phyloP scores from a whole-genome alignment of 2,113 vertebrate species.

The Lophotis ruficrista region DNA sequence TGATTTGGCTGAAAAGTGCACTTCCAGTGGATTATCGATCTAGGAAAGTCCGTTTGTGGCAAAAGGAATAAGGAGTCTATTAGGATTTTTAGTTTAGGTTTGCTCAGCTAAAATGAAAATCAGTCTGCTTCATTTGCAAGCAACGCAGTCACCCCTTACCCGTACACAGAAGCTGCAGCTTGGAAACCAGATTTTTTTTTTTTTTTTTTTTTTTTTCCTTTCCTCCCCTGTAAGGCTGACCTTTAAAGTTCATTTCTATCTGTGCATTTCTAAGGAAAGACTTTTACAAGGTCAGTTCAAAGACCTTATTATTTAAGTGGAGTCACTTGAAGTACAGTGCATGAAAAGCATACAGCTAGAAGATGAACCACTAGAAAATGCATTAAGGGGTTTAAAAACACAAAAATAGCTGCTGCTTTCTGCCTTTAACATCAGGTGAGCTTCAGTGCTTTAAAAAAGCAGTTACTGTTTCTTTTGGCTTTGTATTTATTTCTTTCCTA shows the following conservation, averaged over 20 bases:
- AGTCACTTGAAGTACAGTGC: conserved; percentile 34
- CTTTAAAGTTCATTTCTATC: conserved; percentile 68
- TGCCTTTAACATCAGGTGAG: neutral
- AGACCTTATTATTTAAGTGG: conserved; percentile 54
- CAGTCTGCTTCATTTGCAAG: neutral
- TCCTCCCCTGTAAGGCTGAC: conserved; percentile 2
- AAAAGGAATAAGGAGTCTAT: neutral
- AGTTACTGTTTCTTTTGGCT: neutral
- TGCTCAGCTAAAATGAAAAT: neutral
- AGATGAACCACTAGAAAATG: conserved; percentile 37
- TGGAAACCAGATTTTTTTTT: neutral
- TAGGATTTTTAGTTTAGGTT: neutral
- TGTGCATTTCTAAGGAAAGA: conserved; percentile 42
- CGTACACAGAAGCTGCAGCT: neutral
- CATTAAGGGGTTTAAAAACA: conserved; percentile 23
- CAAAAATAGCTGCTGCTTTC: neutral
- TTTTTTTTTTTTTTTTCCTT: neutral
- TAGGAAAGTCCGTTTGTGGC: neutral
- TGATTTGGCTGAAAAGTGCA: neutral
- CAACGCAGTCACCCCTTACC: neutral
- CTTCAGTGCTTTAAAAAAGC: neutral
- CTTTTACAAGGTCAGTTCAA: conserved; percentile 53
- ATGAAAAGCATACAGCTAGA: neutral
- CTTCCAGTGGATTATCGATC: neutral
- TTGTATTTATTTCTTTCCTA: neutral